Conservation (phyloP, 2,797 vertebrate genomes). For the Rhinatrema bivittatum region DNA sequence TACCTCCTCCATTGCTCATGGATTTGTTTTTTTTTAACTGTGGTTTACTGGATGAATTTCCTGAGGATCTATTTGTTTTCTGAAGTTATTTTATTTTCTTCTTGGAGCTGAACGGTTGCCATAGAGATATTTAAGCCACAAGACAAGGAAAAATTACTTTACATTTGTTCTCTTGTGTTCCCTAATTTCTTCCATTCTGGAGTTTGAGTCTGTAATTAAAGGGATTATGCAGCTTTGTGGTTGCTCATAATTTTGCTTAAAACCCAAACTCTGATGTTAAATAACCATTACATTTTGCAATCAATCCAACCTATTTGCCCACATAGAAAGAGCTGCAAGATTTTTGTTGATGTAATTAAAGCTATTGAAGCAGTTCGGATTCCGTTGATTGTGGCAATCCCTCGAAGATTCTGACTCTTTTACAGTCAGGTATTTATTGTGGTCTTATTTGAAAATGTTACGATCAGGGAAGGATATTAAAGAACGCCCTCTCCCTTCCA, state of each 20-base stretch:
- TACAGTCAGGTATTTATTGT: too few species aligned
- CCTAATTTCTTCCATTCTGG: conserved; percentile 52
- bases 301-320: conserved; percentile 47
- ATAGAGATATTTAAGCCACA: conserved; percentile 35
- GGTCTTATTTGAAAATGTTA: too few species aligned
- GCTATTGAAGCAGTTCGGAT: conserved; percentile 9
- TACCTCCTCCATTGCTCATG: conserved; percentile 20
- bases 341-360: conserved; percentile 14
- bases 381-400: not conserved
- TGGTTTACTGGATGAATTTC: conserved; percentile 28
- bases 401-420: too few species aligned
- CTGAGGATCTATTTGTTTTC: conserved; percentile 22
- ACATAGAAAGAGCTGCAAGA: conserved; percentile 33
- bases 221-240: conserved; percentile 41
- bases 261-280: conserved; percentile 51
- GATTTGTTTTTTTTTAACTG: conserved; percentile 27
- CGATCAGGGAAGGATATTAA: too few species aligned
- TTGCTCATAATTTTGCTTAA: conserved; percentile 42
- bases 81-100: conserved; percentile 22
- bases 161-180: conserved; percentile 41
- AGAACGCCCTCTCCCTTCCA: too few species aligned
- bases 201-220: conserved; percentile 54
- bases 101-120: conserved; percentile 24
- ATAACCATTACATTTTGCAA: conserved; percentile 42
- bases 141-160: conserved; percentile 45